phyloP scores from a whole-genome alignment of 2,888 invertebrate genomes.

The Diarsia rubi region DNA sequence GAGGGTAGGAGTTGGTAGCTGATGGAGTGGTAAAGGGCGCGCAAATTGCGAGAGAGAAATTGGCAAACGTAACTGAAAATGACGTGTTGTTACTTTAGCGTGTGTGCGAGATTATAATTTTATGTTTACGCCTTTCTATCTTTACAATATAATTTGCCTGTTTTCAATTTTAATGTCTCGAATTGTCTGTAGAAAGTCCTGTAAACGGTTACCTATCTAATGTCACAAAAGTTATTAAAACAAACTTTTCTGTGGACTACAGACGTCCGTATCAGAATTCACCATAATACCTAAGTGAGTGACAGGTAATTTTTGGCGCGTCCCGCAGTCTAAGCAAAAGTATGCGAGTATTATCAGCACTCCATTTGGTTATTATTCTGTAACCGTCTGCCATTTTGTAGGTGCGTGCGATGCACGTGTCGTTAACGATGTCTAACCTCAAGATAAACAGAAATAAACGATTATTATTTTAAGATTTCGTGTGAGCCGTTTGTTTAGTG shows the following conservation, averaged over 20 bases:
- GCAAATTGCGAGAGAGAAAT: not conserved
- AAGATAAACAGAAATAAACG: constrained; percentile 60
- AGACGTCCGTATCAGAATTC: constrained; percentile 26
- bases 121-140: not conserved
- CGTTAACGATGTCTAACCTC: constrained; percentile 63
- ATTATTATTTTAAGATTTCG: constrained; percentile 58
- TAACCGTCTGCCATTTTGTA: constrained; percentile 39
- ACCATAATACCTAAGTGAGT: constrained; percentile 21
- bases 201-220: not conserved
- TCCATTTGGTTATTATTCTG: constrained; percentile 47
- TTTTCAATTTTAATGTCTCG: not conserved
- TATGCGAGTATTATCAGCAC: constrained; percentile 29
- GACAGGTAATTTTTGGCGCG: constrained; percentile 30
- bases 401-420: constrained; percentile 63
- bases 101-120: not conserved
- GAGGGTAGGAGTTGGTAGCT: constrained; percentile 27
- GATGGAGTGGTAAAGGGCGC: constrained; percentile 11
- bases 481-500: constrained; percentile 27
- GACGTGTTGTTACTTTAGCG: not conserved
- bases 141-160: not conserved
- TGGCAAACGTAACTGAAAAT: too few species aligned
- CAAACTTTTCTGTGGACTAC: not conserved
- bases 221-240: not conserved
- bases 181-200: constrained; percentile 1
- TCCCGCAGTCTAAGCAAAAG: constrained; percentile 5